Evolutionary conservation across 1,140 invertebrate species (phyloP).

Genomic region (Venturia canescens): DNA sequence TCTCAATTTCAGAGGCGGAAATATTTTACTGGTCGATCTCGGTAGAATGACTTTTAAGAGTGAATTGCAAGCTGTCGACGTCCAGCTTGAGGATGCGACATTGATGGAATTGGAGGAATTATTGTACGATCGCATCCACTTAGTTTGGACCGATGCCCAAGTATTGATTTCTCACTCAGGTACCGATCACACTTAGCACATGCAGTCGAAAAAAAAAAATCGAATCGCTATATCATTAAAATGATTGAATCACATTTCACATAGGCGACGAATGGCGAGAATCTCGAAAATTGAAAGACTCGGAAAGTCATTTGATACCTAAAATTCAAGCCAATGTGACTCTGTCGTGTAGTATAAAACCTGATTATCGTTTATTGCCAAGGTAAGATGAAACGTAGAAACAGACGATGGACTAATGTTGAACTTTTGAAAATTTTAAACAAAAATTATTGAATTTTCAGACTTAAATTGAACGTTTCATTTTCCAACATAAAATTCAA

Average conservation of each 20-base stretch:
- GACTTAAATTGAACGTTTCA: slow-evolving; percentile 87
- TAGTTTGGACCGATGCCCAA: slow-evolving; percentile 84
- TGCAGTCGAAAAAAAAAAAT: too few relatives aligned
- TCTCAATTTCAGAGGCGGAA: slow-evolving; percentile 80
- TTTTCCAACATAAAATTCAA: slow-evolving; percentile 86
- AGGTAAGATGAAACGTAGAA: slow-evolving; percentile 75
- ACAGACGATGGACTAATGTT: too few relatives aligned
- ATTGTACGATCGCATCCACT: slow-evolving; percentile 87
- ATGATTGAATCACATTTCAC: slow-evolving; percentile 62
- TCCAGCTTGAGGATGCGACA: slow-evolving; percentile 85
- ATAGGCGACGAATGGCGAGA: slow-evolving; percentile 87
- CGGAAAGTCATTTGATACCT: slow-evolving; percentile 86
- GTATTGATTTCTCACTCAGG: slow-evolving; percentile 71
- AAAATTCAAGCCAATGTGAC: slow-evolving; percentile 84
- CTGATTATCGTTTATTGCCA: slow-evolving; percentile 86
- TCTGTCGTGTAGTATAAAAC: slow-evolving; percentile 86
- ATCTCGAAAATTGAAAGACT: slow-evolving; percentile 83
- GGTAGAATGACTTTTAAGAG: slow-evolving; percentile 84
- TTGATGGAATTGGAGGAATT: slow-evolving; percentile 90
- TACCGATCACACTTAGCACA: too few relatives aligned
- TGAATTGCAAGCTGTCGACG: slow-evolving; percentile 84
- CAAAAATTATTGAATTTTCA: slow-evolving; percentile 68
- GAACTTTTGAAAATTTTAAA: not conserved
- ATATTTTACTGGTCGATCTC: slow-evolving; percentile 85
- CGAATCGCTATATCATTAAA: not conserved